Conservation (phyloP, 2,888 invertebrate species). For the Amiota communis region DNA sequence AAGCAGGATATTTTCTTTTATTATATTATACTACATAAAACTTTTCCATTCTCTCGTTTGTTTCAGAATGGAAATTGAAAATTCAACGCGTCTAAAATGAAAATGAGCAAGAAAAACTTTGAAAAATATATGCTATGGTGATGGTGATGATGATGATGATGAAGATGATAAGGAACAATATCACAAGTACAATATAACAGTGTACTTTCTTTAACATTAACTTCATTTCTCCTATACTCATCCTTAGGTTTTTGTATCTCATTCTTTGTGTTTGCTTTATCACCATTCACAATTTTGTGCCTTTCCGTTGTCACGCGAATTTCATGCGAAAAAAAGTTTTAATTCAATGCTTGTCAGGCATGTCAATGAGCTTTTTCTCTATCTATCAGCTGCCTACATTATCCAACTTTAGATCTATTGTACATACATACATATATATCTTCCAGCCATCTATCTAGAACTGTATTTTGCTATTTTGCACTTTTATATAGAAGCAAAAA, state of each 20-base stretch:
- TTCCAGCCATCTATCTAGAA: too few relatives aligned
- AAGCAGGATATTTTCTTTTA: conserved; percentile 15
- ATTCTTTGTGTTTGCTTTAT: not conserved
- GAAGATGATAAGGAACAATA: not conserved
- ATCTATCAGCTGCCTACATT: conserved; percentile 11
- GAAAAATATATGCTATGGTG: not conserved
- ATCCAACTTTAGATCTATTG: too few relatives aligned
- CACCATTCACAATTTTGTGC: not conserved
- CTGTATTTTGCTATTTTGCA: too few relatives aligned
- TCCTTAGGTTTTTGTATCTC: not conserved
- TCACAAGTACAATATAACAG: too few relatives aligned
- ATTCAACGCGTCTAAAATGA: conserved; percentile 28
- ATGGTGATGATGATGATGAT: not conserved
- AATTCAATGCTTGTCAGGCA: conserved; percentile 62
- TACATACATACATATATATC: too few relatives aligned
- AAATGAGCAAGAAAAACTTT: conserved; percentile 26
- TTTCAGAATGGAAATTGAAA: conserved; percentile 44
- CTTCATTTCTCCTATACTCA: not conserved
- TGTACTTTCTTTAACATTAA: too few relatives aligned
- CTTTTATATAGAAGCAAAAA: too few relatives aligned
- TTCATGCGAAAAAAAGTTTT: conserved; percentile 49
- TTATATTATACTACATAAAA: not conserved
- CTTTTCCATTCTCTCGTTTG: conserved; percentile 6
- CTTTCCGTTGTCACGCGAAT: not conserved
- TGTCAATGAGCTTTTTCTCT: conserved; percentile 57